Evolutionary conservation across 2,797 vertebrate species (phyloP).

Genomic region (Sebastolobus alascanus): DNA sequence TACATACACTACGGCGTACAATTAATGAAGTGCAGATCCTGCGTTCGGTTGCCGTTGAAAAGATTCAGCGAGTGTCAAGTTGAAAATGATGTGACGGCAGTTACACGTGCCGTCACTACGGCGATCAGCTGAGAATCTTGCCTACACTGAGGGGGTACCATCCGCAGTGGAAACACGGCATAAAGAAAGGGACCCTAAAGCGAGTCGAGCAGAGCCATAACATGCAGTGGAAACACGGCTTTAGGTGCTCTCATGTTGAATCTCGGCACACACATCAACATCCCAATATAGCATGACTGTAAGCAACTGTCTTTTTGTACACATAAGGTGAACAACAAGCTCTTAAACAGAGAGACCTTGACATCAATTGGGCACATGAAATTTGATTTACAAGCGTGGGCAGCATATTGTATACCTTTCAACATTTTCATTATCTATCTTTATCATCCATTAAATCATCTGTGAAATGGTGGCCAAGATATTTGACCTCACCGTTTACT

Average conservation of each 20-base stretch:
- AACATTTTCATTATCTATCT: constrained; percentile 1
- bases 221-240: no score
- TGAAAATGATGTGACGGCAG: no score
- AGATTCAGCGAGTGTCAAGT: no score
- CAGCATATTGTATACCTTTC: neutral
- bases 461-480: neutral
- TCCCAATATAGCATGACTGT: neutral
- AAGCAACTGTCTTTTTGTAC: neutral
- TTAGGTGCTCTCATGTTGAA: neutral
- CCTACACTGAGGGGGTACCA: no score
- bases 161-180: no score
- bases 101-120: no score
- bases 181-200: no score
- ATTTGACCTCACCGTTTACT: constrained; percentile 8
- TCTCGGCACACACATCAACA: neutral
- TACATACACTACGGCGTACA: no score
- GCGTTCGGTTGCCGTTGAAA: no score
- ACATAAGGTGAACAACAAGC: neutral
- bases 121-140: no score
- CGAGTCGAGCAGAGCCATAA: no score
- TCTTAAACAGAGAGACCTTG: neutral
- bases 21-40: no score
- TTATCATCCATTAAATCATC: constrained; percentile 1
- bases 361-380: neutral
- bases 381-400: neutral